Evolutionary conservation across 2,888 invertebrate genomes (phyloP), one percentile per base, ranked within the genome.

Genomic region (Spisula solida): DNA sequence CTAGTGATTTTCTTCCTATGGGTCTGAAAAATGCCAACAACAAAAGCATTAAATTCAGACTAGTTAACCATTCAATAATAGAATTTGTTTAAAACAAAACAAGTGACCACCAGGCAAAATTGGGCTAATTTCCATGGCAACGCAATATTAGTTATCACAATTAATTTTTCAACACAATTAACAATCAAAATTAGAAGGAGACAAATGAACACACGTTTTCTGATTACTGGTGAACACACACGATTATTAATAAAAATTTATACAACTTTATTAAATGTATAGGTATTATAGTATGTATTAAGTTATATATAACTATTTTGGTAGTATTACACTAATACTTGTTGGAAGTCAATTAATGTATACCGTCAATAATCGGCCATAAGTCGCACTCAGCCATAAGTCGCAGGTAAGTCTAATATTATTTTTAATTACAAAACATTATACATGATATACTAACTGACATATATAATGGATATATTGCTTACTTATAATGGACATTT

Each of bases 1-100:
- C 93, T 55, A 92, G 51, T 14, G 92, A 85, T 81, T 90, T 90
- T 88, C 90, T 89, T 82, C 92, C 84, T 60, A 80, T 47, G 66
- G 91, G 91, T 60, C 91, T 91, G 47, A 34, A 75, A 75, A 80
- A 80, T 18, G 12, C 18, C 78, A 80, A 80, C 8, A 47, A 55
- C 25, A 66, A 16, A 51, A 66, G 25, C n/a, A 66, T 66, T 66
- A n/a, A 25, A 25, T 8, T 25, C 60, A 66, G 25, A 60, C 60
- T 25, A 25, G 25, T 66, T 66, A 10, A 66, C 10, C 2, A 8
- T 8, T 41, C 41, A 41, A 41, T 25, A 8, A 66, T 66, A 5
- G 60, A 66, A n/a, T 66, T 6, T 25, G 25, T n/a, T 66, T 25
- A 25, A 10, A 66, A 10, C 10, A 10, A 8, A 25, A 66, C 25